Base-by-base conservation (phyloP, 2,797 vertebrate genomes). In the Allobates femoralis region DNA sequence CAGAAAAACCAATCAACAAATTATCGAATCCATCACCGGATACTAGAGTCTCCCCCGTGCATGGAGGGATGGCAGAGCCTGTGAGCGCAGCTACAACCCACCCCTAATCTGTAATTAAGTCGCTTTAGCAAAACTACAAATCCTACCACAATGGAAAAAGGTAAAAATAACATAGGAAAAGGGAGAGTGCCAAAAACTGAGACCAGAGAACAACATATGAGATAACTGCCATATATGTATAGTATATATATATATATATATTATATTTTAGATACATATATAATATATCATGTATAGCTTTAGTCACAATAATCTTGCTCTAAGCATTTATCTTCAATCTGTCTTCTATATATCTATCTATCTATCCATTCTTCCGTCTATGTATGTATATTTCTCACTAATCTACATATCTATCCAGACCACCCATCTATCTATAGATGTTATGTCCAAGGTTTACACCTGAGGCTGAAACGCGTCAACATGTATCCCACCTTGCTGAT, bases 101-200 rank as follows among this genome's bases (percentile, higher is more conserved):
- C 62, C 67, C 62, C 21, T 46, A 81, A 81, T 81, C 79, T 81
- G 62, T 81, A 81, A 81, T 81, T 67, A 81, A 32, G 46, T 46
- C 46, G 14, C 55, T 78, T 74, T 74, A 16, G 3, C 41, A 4
- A 30, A 51, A 26, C 53, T 58, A 62, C 41, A 67, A 64, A 69
- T 3, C 78, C 26, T 1, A 51, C 14, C 37, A 81, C 41, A 46
- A 30, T 64, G 46, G 41, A 32, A 66, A 67, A 26, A 21, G 19
- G 21, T 28, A 53, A 67, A 81, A 81, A 67, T 67, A 67, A 66
- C 26, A 28, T 26, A 21, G 41, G 66, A 28, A 56, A 15, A n/a
- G 34, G 2, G 23, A 3, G 41, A 74, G 21, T 74, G 69, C 41
- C 69, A 74, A 74, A 73, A 21, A 28, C 15, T 1, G 18, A 41